A percentile compares a stretch with the other conserved stretches of the same genome.
Conservation (phyloP, 2,797 vertebrate species). For the Gadopsis bispinosus region DNA sequence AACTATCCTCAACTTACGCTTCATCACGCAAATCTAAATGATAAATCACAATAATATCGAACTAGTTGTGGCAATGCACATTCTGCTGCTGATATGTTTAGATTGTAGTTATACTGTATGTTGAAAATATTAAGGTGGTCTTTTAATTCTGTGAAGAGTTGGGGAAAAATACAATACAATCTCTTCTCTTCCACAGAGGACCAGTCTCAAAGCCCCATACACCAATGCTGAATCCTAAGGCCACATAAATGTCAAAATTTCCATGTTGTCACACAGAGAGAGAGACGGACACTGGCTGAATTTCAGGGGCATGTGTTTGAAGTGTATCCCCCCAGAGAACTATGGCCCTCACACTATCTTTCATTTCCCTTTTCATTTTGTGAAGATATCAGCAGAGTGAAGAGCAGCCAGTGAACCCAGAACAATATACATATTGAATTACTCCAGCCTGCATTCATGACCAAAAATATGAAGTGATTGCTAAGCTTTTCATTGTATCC, state of each 20-base stretch:
- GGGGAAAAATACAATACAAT: background rate
- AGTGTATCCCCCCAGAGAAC: conserved; percentile 57
- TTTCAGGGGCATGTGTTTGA: conserved; percentile 69
- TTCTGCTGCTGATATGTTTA: background rate
- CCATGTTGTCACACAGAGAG: conserved; percentile 77
- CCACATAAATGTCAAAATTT: conserved; percentile 84
- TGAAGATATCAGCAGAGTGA: conserved; percentile 40
- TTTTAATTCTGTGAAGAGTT: conserved; percentile 17
- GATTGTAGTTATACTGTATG: background rate
- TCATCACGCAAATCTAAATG: background rate
- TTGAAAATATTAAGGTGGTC: conserved; percentile 24
- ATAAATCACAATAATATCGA: background rate
- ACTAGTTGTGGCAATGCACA: background rate
- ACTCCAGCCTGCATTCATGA: background rate
- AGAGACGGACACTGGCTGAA: conserved; percentile 52
- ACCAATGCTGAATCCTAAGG: conserved; percentile 68
- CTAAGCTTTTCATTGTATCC: conserved; percentile 5
- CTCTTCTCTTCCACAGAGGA: conserved; percentile 12
- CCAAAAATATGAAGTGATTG: background rate
- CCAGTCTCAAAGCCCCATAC: conserved; percentile 51
- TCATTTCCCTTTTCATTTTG: conserved; percentile 38
- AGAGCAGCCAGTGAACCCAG: conserved; percentile 21
- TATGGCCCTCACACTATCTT: conserved; percentile 40
- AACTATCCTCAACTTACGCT: no score
- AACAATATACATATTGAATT: conserved; percentile 37